These are phyloP conservation scores for Mustela nigripes DNA, from an alignment of 2,113 vertebrate genomes.

Conservation along the genomic window DNA sequence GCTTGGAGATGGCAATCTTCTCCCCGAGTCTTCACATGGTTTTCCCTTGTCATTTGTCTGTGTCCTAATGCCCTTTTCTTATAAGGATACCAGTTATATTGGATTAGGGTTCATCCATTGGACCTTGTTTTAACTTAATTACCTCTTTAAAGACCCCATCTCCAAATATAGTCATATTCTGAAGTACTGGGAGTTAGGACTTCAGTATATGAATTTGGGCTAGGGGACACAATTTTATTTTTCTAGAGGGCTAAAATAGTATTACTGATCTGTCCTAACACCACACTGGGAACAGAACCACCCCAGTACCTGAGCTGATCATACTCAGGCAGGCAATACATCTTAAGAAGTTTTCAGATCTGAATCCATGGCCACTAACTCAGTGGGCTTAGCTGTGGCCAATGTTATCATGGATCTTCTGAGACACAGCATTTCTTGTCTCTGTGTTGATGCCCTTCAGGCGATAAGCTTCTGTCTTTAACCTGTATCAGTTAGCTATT, in stretches of 20 bases:
- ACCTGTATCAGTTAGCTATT: neutral
- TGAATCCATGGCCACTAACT: neutral
- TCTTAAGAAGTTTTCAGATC: neutral
- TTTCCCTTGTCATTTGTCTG: neutral
- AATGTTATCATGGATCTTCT: neutral
- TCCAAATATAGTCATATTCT: neutral
- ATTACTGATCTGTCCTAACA: neutral
- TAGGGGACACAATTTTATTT: neutral
- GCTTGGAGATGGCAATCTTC: neutral
- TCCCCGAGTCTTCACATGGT: neutral
- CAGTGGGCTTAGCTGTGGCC: neutral
- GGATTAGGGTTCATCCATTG: neutral
- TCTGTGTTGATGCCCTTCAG: neutral
- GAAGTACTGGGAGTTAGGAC: neutral
- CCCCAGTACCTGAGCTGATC: neutral
- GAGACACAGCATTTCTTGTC: neutral
- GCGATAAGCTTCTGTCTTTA: neutral
- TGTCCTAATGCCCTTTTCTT: neutral
- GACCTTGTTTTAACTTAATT: neutral
- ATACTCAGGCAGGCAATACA: neutral
- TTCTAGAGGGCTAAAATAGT: neutral
- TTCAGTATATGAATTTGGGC: neutral
- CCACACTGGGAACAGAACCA: neutral
- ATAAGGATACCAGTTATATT: neutral
- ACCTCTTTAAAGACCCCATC: neutral